These are phyloP conservation scores for Prunella himalayana DNA, from an alignment of 2,113 vertebrate genomes.

Conservation along the genomic window DNA sequence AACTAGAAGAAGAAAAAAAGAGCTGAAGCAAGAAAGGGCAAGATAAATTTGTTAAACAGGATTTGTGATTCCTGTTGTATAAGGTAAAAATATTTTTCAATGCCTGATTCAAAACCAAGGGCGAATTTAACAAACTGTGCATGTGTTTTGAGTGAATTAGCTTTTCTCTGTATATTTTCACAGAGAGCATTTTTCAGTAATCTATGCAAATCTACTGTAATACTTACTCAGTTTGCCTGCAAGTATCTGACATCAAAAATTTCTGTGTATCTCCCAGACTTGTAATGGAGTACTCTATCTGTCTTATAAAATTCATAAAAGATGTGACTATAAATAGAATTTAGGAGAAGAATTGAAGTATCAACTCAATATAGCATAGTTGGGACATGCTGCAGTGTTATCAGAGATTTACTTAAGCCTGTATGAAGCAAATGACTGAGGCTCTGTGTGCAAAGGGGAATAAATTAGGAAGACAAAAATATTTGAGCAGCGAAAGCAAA, in stretches of 20 bases:
- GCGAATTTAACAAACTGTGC: neutral
- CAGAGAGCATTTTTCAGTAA: neutral
- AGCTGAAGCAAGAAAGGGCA: neutral
- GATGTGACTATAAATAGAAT: constrained; percentile 40
- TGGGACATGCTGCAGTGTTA: neutral
- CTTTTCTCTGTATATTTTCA: neutral
- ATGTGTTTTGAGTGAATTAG: neutral
- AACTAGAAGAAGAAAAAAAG: neutral
- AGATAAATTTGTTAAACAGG: neutral
- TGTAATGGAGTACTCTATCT: neutral
- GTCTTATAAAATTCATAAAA: constrained; percentile 20
- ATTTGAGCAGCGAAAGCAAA: neutral
- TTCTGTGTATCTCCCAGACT: constrained; percentile 20
- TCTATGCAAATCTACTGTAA: neutral
- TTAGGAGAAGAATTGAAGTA: constrained; percentile 15
- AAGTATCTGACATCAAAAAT: neutral
- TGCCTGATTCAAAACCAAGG: neutral
- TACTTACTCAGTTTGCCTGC: neutral
- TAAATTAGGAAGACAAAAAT: constrained; percentile 1
- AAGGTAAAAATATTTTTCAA: neutral
- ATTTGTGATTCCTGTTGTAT: neutral
- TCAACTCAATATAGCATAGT: neutral
- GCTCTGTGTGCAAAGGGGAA: neutral
- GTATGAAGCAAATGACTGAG: neutral
- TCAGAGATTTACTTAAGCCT: neutral